Base-by-base conservation (phyloP, 2,888 invertebrate species). In the Peribatodes rhomboidaria region DNA sequence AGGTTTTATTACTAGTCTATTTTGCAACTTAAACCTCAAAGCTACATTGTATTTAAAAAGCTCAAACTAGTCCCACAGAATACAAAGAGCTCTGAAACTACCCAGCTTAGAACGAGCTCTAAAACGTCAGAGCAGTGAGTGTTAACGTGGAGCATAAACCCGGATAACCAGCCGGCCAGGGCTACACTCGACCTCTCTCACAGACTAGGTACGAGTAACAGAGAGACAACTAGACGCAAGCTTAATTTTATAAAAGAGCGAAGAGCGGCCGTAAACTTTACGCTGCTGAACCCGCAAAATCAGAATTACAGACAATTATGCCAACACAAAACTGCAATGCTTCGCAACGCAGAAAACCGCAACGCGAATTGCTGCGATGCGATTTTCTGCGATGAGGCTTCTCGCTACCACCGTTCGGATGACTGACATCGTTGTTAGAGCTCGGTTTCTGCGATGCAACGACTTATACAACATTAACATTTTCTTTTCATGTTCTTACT, bases 71-170 rank as follows among this genome's bases (percentile, higher is more conserved):
- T 11, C 27, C 11, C 20, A 2, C 27, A 44, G 8, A 31, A 47
- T 31, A 47, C 14, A 49, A 49, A 31, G 31, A 31, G 31, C 14
- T n/a, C 47, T 49, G 27, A 16, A 49, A 31, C 3, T 49, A 9
- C 10, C 31, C 31, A 31, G 47, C 31, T 49, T 10, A 11, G 4
- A 47, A 49, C 14, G 31, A 31, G 10, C 47, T 14, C 47, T 49
- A 31, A 49, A 49, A 58, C 22, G 47, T 58, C 39, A 41, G 54
- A 41, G n/a, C 41, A 33, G 13, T 44, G 13, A 55, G 44, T 55
- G 55, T 37, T 37, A 52, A 52, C 50, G 50, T 37, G 13, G 47
- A 16, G 7, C 35, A 37, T 52, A 52, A 52, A 37, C 50, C 50
- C 9, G 50, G 35, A 16, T 14, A 47, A 27, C 16, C 16, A 49